Evolutionary conservation across 2,888 invertebrate genomes (phyloP).

Genomic region (Mythimna albipuncta): DNA sequence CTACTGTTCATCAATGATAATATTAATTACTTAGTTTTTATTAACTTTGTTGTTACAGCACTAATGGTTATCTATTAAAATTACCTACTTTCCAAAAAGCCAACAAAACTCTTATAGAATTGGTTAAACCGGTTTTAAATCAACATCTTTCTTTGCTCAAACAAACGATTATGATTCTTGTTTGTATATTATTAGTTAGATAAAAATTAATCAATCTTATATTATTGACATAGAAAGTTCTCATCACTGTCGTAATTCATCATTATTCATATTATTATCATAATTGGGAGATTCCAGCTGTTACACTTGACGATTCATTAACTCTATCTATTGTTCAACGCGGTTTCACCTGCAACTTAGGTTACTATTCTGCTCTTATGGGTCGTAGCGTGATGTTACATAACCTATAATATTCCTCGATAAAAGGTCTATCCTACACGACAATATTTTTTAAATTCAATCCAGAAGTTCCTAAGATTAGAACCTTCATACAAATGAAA

Average conservation of each 20-base stretch:
- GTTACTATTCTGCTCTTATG: no score
- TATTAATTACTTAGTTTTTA: no score
- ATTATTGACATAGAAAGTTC: background rate
- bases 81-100: background rate
- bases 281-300: background rate
- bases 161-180: background rate
- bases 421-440: no score
- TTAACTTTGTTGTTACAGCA: no score
- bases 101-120: background rate
- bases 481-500: background rate
- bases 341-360: no score
- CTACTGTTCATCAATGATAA: no score
- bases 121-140: constrained; percentile 1
- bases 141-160: background rate
- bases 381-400: no score
- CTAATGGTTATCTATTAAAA: background rate
- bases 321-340: no score
- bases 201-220: background rate
- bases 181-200: background rate
- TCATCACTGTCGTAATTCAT: background rate
- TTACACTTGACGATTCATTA: background rate
- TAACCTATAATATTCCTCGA: no score
- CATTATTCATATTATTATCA: background rate
- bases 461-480: no score
- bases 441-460: no score